Conservation (phyloP, 2,113 vertebrate genomes). For the Platysteira castanea region DNA sequence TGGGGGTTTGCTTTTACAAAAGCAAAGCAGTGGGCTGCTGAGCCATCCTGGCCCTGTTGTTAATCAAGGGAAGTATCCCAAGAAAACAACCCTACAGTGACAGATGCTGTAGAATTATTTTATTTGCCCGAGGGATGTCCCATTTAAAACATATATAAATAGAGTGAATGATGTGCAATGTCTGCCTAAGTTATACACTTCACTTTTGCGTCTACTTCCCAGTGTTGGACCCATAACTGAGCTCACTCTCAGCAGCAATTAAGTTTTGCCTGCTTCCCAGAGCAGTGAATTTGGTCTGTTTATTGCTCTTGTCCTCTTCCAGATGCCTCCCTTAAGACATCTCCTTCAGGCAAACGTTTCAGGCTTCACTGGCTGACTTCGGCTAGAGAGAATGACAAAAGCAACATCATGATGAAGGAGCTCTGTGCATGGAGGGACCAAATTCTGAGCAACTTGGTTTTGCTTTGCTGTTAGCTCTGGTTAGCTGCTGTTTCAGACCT, state of each 20-base stretch:
- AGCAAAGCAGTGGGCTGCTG: not conserved
- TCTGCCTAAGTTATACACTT: not conserved
- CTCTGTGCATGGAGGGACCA: not conserved
- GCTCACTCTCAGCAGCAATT: not conserved
- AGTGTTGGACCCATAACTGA: not conserved
- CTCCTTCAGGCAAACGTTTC: not conserved
- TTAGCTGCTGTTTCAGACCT: not conserved
- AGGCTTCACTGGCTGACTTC: not conserved
- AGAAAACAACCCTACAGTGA: not conserved
- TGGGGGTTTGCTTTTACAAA: not conserved
- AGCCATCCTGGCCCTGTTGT: not conserved
- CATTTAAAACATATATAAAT: not conserved
- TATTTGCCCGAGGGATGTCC: not conserved
- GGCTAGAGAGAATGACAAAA: not conserved
- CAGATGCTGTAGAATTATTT: not conserved
- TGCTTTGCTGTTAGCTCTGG: not conserved
- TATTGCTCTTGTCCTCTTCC: not conserved
- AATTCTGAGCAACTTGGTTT: not conserved
- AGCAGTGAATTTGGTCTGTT: not conserved
- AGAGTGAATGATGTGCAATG: not conserved
- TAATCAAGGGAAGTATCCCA: not conserved
- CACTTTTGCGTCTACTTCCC: not conserved
- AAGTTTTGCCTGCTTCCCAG: not conserved
- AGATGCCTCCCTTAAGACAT: not conserved
- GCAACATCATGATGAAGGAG: not conserved